Percentiles rank a stretch among this genome's conserved stretches.
Conservation (phyloP, 2,113 vertebrate species). For the Emberiza fucata region DNA sequence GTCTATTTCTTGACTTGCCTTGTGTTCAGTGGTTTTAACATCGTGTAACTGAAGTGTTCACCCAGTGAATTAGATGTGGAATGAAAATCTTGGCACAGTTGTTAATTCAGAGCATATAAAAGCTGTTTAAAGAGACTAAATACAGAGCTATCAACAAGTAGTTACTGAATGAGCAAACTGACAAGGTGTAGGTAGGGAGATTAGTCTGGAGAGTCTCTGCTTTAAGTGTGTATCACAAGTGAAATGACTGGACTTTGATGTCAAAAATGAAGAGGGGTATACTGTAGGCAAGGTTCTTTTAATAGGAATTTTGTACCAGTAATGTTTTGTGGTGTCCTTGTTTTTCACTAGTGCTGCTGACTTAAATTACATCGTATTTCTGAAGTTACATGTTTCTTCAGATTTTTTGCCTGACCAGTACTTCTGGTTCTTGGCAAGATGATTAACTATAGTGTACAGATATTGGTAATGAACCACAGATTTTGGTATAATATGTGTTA, state of each 20-base stretch:
- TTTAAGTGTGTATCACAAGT: background rate
- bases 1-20: slow-evolving; percentile 39
- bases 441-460: background rate
- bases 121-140: background rate
- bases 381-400: background rate
- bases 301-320: background rate
- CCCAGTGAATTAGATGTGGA: slow-evolving; percentile 51
- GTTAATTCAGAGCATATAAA: background rate
- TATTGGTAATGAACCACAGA: background rate
- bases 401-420: background rate
- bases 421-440: background rate
- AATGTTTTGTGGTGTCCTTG: background rate
- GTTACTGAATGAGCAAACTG: background rate
- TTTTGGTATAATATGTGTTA: background rate
- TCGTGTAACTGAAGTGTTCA: slow-evolving; percentile 42
- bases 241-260: background rate
- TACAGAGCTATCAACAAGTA: background rate
- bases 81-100: background rate
- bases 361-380: rapidly evolving
- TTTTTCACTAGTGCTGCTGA: background rate
- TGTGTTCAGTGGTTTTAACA: slow-evolving; percentile 48
- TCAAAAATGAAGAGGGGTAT: background rate
- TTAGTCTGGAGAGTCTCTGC: background rate
- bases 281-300: background rate
- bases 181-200: background rate